Percentiles rank a stretch among this genome's conserved stretches.
These are phyloP conservation scores for Druon quercuslanigerum DNA, from an alignment of 1,140 invertebrate genomes.

Conservation along the genomic window DNA sequence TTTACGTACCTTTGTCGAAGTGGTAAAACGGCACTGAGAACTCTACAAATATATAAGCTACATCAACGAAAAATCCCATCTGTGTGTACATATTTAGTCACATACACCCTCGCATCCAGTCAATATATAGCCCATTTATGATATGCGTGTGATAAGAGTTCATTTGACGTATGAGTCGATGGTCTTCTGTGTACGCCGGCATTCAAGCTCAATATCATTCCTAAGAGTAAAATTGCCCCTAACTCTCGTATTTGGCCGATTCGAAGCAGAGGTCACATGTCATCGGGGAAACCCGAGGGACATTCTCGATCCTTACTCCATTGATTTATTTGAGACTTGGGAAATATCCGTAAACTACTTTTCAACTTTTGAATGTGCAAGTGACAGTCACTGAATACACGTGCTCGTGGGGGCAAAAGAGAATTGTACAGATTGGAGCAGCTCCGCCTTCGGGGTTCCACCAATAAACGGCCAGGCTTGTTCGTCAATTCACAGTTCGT, in stretches of 20 bases:
- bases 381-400: too few relatives aligned
- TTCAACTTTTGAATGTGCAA: too few relatives aligned
- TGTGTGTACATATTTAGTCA: slow-evolving; percentile 15
- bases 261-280: too few relatives aligned
- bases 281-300: too few relatives aligned
- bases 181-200: not conserved
- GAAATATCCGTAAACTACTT: too few relatives aligned
- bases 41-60: not conserved
- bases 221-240: slow-evolving; percentile 64
- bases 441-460: slow-evolving; percentile 27
- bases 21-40: too few relatives aligned
- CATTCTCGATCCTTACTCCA: too few relatives aligned
- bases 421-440: slow-evolving; percentile 1
- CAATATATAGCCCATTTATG: not conserved
- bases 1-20: too few relatives aligned
- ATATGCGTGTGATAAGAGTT: not conserved
- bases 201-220: slow-evolving; percentile 53
- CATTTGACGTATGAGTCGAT: not conserved
- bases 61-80: not conserved
- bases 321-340: too few relatives aligned
- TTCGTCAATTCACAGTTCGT: slow-evolving; percentile 22
- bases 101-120: not conserved
- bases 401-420: not conserved
- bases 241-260: not conserved
- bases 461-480: slow-evolving; percentile 7